phyloP scores from a whole-genome alignment of 2,888 invertebrate species.

The Emmelina monodactyla region DNA sequence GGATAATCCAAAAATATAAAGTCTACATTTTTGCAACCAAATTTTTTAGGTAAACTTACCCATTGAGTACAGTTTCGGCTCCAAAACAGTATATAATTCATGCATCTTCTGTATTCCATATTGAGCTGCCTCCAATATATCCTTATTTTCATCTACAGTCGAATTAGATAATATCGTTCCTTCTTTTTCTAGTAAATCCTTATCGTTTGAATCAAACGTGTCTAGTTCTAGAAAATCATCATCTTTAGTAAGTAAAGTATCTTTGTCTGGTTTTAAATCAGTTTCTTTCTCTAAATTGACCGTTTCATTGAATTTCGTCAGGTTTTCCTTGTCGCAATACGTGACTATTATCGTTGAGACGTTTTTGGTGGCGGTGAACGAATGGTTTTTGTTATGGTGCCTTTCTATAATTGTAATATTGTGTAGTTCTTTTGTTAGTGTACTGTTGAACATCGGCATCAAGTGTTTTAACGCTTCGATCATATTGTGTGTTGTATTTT shows the following conservation, averaged over 20 bases:
- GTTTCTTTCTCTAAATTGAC: constrained; percentile 19
- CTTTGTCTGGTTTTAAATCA: constrained; percentile 13
- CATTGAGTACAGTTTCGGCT: constrained; percentile 73
- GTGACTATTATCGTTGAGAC: constrained; percentile 52
- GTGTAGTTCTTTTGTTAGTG: constrained; percentile 44
- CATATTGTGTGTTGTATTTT: constrained; percentile 37
- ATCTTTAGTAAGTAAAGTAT: background rate
- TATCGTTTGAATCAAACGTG: no score
- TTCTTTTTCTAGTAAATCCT: constrained; percentile 18
- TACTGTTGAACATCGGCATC: constrained; percentile 51
- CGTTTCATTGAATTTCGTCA: constrained; percentile 26
- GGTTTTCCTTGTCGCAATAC: constrained; percentile 46
- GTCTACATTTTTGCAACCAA: no score
- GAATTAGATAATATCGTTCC: constrained; percentile 22
- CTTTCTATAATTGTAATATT: constrained; percentile 54
- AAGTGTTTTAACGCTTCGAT: constrained; percentile 51
- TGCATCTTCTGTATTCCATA: constrained; percentile 73
- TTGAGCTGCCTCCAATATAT: constrained; percentile 71
- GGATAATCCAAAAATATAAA: no score
- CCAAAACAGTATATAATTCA: constrained; percentile 69
- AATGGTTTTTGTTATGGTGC: constrained; percentile 42
- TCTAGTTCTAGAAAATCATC: constrained; percentile 6
- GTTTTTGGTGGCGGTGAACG: constrained; percentile 42
- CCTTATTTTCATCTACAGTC: constrained; percentile 37
- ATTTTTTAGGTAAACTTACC: constrained; percentile 61